Base-by-base conservation (phyloP, 2,888 invertebrate species). In the Carpatolechia fugitivella region DNA sequence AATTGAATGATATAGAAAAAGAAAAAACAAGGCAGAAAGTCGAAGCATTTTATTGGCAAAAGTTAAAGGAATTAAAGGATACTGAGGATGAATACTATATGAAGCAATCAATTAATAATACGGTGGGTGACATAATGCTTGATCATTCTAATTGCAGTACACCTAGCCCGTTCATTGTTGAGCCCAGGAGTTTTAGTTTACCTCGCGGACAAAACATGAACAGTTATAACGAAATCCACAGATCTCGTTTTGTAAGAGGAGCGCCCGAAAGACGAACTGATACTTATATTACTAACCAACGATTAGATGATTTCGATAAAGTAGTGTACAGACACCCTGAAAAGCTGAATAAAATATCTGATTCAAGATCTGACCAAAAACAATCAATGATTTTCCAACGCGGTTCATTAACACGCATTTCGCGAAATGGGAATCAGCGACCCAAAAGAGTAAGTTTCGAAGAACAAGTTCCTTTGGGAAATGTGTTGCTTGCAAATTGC, bases 11-110 rank as follows among this genome's bases (percentile, higher is more conserved):
- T 11, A 60, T 60, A 7, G 88, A 90, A 57, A 92, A 91, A 74
- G 89, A 91, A 61, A 91, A 90, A 65, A 91, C 92, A 36, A 77
- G 92, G 10, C 91, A 91, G 67, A 91, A 89, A 69, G 91, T 93
- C 0, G 94, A 94, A 72, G 93, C 92, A 0, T 93, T 92, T 65
- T 94, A 93, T 61, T 94, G 94, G 94, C 92, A 93, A 63, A 93
- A 93, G 69, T 76, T 94, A 54, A 93, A 92, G 69, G 92, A 92
- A 73, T 73, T 92, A 56, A 93, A 93, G 67, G 85, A 92, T 47
- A 91, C 92, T 71, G 93, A 93, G 77, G 93, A 94, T 65, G 85
- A 90, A 57, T 90, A 90, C 63, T 75, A 85, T 36, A 65, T 84
- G 16, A 70, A 74, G 35, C 86, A 90, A 38, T 82, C 79, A n/a